Evolutionary conservation across 2,888 invertebrate genomes (phyloP).

Genomic region (Campoplex capitator): DNA sequence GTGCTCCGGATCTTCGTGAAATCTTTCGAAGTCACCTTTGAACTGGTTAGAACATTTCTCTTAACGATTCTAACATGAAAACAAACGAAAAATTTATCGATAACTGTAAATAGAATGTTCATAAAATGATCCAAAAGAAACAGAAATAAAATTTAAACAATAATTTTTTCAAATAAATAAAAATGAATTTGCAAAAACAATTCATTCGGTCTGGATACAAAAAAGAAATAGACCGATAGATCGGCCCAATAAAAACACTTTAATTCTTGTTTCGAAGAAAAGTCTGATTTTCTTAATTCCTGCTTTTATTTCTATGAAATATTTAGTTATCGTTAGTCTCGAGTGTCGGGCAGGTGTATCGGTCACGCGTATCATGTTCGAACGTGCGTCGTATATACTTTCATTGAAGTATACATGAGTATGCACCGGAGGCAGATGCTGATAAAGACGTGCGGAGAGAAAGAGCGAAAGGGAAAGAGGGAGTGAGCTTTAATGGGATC

Average conservation of each 20-base stretch:
- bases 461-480: conserved; percentile 70
- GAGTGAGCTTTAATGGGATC: conserved; percentile 79
- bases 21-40: too few species aligned
- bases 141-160: too few species aligned
- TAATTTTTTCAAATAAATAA: too few species aligned
- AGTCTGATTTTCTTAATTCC: background rate
- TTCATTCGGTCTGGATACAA: too few species aligned
- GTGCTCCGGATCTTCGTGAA: background rate
- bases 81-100: too few species aligned
- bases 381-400: conserved; percentile 8
- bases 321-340: conserved; percentile 29
- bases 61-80: too few species aligned
- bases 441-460: conserved; percentile 29
- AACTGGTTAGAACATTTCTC: too few species aligned
- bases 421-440: conserved; percentile 19
- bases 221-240: too few species aligned
- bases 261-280: background rate
- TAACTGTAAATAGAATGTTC: too few species aligned
- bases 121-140: too few species aligned
- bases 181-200: too few species aligned
- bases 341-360: conserved; percentile 46
- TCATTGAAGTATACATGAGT: conserved; percentile 19
- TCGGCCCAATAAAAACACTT: background rate
- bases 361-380: conserved; percentile 41
- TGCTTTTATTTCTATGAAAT: background rate